Percentiles rank a stretch among this genome's conserved stretches.
Conservation (phyloP, 2,113 vertebrate genomes). For the Collichthys lucidus region DNA sequence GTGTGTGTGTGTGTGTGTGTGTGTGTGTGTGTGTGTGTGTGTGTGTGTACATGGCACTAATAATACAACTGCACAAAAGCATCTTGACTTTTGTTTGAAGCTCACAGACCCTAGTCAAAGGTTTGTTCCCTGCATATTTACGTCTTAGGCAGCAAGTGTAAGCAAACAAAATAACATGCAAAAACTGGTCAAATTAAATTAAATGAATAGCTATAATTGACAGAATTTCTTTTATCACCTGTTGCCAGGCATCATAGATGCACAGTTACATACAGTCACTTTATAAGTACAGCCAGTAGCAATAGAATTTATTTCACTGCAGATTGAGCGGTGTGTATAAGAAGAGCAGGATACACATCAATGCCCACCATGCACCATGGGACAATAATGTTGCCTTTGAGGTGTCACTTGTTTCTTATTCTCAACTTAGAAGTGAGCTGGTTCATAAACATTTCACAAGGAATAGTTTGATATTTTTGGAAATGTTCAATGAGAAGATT, state of each 20-base stretch:
- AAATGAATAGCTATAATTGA: background rate
- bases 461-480: background rate
- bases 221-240: background rate
- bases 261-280: background rate
- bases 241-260: background rate
- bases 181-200: background rate
- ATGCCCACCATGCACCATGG: background rate
- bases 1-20: too few relatives aligned
- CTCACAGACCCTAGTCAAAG: slow-evolving; percentile 16
- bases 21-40: too few relatives aligned
- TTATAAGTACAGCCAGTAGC: slow-evolving; percentile 13
- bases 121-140: slow-evolving; percentile 30
- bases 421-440: background rate
- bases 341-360: slow-evolving; percentile 3
- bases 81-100: slow-evolving; percentile 9
- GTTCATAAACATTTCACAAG: background rate
- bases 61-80: slow-evolving; percentile 30
- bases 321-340: background rate
- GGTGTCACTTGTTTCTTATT: slow-evolving; percentile 2
- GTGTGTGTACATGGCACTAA: background rate
- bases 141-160: slow-evolving; percentile 15
- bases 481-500: background rate
- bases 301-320: slow-evolving; percentile 11
- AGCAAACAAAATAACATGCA: slow-evolving; percentile 14
- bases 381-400: slow-evolving; percentile 2